Evolutionary conservation across 2,888 invertebrate genomes (phyloP), one percentile per base, ranked within the genome.

Genomic region (Orthonevra nobilis): DNA sequence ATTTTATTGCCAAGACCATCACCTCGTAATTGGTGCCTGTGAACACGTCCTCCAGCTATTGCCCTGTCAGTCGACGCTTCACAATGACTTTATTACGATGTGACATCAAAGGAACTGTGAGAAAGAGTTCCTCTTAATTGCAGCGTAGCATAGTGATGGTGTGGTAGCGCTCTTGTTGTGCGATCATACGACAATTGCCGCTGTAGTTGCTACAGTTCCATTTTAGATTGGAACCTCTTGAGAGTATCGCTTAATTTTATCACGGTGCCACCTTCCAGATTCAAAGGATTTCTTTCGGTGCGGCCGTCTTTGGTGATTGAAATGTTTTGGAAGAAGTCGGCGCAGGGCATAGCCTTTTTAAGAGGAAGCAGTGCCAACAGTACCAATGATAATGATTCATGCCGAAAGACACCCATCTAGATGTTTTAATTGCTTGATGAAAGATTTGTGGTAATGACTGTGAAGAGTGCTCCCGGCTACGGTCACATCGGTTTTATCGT

Each of bases 371-470:
- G 3, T 5, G 5, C 23, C 5, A 23, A 73, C 73, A 66, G 73
- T n/a, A n/a, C n/a, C 73, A 68, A 56, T 73, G 79, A 79, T 79
- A 79, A 79, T 79, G 73, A 79, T 79, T 61, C 73, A 79, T 68
- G 73, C 73, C 73, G 79, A 79, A 79, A 79, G 79, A 66, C 79
- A 79, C 66, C 60, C 73, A 79, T 79, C 79, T 73, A 68, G 73
- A 79, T 73, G 68, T 73, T 79, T 79, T 79, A 79, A 79, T 79
- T 79, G 66, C 79, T 68, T 60, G 79, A 73, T 54, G 79, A 79
- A 79, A 79, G 79, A 79, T 79, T 79, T 79, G 79, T 79, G 79
- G 73, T 79, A 79, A 79, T 79, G 79, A 73, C 79, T 79, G 60
- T 73, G 73, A 73, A 66, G 79, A 73, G 66, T 68, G 73, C 73